A percentile compares a stretch with the other conserved stretches of the same genome.
These are phyloP conservation scores for Argyra leucocephala DNA, from an alignment of 2,888 invertebrate genomes.

Conservation along the genomic window DNA sequence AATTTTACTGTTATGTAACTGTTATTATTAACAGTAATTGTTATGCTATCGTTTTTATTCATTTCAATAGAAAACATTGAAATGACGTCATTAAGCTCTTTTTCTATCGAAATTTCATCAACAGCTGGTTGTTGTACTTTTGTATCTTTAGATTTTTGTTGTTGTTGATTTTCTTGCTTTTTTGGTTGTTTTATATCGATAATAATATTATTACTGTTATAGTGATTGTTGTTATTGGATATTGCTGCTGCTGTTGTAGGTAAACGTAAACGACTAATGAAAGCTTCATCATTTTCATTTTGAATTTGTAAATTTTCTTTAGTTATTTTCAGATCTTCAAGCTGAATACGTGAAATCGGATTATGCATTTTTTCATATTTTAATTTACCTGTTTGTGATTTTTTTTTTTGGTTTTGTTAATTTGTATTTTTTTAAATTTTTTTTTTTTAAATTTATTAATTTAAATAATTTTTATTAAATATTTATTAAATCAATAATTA, in stretches of 20 bases:
- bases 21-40: background rate
- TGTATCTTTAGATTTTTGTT: background rate
- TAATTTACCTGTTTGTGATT: background rate
- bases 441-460: background rate
- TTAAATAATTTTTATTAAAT: background rate
- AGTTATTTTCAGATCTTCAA: constrained; percentile 1
- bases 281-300: background rate
- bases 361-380: background rate
- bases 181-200: background rate
- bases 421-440: background rate
- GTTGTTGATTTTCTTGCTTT: background rate
- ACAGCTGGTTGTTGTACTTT: background rate
- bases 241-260: background rate
- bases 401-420: background rate
- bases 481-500: background rate
- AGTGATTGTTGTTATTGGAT: background rate
- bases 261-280: background rate
- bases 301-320: background rate
- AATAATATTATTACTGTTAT: background rate
- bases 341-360: background rate
- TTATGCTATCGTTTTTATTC: too few species aligned
- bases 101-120: background rate
- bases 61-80: background rate
- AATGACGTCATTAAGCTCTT: background rate
- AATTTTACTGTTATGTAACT: background rate